A percentile compares a stretch with the other conserved stretches of the same genome.
phyloP scores from a whole-genome alignment of 2,888 invertebrate genomes.

The Atrina japonica region DNA sequence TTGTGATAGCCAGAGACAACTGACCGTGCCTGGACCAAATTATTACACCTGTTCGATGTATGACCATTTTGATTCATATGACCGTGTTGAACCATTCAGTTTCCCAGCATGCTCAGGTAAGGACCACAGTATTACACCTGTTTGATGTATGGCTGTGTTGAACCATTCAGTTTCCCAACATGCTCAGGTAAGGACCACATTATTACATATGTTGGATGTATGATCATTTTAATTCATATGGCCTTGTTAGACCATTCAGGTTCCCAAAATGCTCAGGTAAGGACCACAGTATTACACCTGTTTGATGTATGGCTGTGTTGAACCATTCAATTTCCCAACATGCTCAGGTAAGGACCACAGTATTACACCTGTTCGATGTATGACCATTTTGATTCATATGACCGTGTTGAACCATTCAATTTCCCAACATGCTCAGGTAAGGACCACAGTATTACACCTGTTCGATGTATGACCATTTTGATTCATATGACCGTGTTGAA shows the following conservation, averaged over 20 bases:
- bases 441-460: constrained; percentile 19
- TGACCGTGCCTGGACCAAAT: constrained; percentile 37
- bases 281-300: background rate
- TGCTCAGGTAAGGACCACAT: constrained; percentile 16
- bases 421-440: constrained; percentile 54
- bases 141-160: constrained; percentile 50
- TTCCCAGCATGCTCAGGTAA: constrained; percentile 54
- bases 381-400: constrained; percentile 55
- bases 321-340: too few relatives aligned
- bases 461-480: too few relatives aligned
- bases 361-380: constrained; percentile 28
- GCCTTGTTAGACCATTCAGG: too few relatives aligned
- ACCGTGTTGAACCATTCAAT: constrained; percentile 41
- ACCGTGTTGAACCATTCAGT: constrained; percentile 39
- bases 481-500: too few relatives aligned
- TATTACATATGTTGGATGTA: background rate
- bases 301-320: background rate
- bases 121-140: constrained; percentile 48
- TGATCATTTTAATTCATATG: too few relatives aligned
- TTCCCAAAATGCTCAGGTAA: too few relatives aligned
- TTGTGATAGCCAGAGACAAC: background rate
- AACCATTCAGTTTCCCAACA: constrained; percentile 45
- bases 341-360: too few relatives aligned
- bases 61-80: constrained; percentile 55
- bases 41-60: constrained; percentile 62